Conservation (phyloP, 2,888 invertebrate species). For the Lomographa bimaculata region DNA sequence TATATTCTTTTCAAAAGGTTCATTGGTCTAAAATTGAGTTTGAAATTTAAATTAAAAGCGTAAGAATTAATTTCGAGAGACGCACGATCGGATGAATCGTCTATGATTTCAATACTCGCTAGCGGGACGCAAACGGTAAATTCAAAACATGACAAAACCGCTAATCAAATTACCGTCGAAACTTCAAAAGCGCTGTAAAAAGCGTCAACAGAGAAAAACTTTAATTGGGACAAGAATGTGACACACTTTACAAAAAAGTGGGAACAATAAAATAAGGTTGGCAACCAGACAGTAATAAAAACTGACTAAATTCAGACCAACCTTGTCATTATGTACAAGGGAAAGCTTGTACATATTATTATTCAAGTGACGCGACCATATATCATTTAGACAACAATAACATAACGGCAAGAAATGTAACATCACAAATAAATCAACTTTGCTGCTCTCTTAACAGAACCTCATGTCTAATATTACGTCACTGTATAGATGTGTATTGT, state of each 20-base stretch:
- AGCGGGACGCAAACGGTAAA: constrained; percentile 40
- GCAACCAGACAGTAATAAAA: constrained; percentile 1
- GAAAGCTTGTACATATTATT: too few relatives aligned
- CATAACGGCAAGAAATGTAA: constrained; percentile 50
- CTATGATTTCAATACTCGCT: constrained; percentile 40
- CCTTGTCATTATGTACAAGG: too few relatives aligned
- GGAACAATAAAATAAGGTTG: not conserved
- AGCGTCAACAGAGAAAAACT: constrained; percentile 37
- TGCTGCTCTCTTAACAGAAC: constrained; percentile 51
- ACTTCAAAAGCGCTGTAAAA: constrained; percentile 34
- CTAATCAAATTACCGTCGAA: constrained; percentile 56
- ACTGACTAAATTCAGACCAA: constrained; percentile 16
- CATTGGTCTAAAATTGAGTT: constrained; percentile 29
- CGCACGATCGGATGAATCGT: constrained; percentile 46
- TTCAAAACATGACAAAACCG: constrained; percentile 49
- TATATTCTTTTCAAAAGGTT: constrained; percentile 17
- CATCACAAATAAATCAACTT: constrained; percentile 53
- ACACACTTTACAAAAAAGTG: not conserved
- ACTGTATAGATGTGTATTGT: constrained; percentile 47
- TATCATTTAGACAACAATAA: constrained; percentile 43
- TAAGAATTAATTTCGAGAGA: constrained; percentile 45
- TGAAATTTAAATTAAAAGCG: constrained; percentile 28
- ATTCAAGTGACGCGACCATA: constrained; percentile 22
- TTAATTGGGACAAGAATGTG: constrained; percentile 3
- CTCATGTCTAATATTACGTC: constrained; percentile 56